Evolutionary conservation across 2,113 vertebrate genomes (phyloP).

Genomic region (Coryphaenoides rupestris): DNA sequence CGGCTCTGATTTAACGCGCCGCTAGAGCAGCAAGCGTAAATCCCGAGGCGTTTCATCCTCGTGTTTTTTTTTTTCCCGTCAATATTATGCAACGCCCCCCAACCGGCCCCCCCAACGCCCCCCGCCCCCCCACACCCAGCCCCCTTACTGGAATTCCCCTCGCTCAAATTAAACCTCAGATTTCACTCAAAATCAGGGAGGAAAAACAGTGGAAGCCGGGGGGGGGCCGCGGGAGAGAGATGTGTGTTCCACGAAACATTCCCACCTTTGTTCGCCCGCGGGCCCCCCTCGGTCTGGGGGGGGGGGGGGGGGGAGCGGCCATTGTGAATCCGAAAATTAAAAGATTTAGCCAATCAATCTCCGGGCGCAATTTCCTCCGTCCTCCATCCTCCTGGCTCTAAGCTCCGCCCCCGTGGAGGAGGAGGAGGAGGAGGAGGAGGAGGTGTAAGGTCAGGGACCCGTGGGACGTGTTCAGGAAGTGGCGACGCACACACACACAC

Average conservation of each 20-base stretch:
- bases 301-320: no score
- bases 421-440: no score
- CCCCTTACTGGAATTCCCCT: conserved; percentile 27
- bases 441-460: conserved; percentile 66
- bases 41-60: conserved; percentile 23
- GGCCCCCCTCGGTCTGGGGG: conserved; percentile 32
- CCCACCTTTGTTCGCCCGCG: conserved; percentile 34
- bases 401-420: conserved; percentile 51
- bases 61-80: conserved; percentile 42
- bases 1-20: conserved; percentile 46
- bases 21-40: conserved; percentile 32
- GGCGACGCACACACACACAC: no score
- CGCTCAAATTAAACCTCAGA: conserved; percentile 34
- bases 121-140: no score
- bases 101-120: no score
- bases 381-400: conserved; percentile 59
- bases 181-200: conserved; percentile 28
- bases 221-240: conserved; percentile 8
- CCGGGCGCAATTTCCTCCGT: conserved; percentile 63
- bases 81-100: conserved; percentile 53
- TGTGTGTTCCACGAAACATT: conserved; percentile 24
- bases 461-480: conserved; percentile 66
- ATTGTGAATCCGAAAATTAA: conserved; percentile 66
- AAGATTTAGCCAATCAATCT: conserved; percentile 68
- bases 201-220: conserved; percentile 17